Evolutionary conservation across 2,888 invertebrate genomes (phyloP), one percentile per base, ranked within the genome.

Genomic region (Drosophila emarginata): DNA sequence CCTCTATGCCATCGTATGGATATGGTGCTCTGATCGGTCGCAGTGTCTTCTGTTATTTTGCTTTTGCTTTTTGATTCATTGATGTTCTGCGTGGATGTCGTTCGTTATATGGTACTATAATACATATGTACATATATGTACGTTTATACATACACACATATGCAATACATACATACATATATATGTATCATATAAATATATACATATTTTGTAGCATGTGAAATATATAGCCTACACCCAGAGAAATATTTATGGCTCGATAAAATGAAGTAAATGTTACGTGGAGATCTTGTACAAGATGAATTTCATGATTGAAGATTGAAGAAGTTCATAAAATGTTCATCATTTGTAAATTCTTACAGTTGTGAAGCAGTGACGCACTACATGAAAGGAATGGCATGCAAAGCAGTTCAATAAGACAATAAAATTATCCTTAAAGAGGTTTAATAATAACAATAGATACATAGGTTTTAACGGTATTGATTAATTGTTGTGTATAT

Each of bases 81-180:
- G 88, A 85, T 73, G 79, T 85, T 77, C 79, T 85, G 85, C 87
- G 81, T 73, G 87, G 74, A 80, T 82, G 79, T 84, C 72, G 84
- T 39, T 39, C 26, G 57, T 32, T 61, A 18, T 58, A 40, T 62
- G 52, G 32, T 54, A 54, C 53, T 18, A 15, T 6, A 45, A 45
- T 45, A 40, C 40, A 40, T 40, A 40, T 9, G 7, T 18, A 40
- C 4, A 21, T 11, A 45, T 40, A 40, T 9, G 2, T n/a, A n/a
- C n/a, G 6, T 18, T n/a, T 14, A 12, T 2, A 9, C 21, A 57
- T 23, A 4, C 23, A 23, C n/a, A n/a, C n/a, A n/a, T n/a, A n/a
- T n/a, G n/a, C n/a, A n/a, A n/a, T n/a, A n/a, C n/a, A 39, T 39
- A 37, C n/a, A 18, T 28, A 45, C 37, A n/a, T 37, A n/a, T n/a